Evolutionary conservation across 2,888 invertebrate genomes (phyloP).

Genomic region (Phymatocera aterrima): DNA sequence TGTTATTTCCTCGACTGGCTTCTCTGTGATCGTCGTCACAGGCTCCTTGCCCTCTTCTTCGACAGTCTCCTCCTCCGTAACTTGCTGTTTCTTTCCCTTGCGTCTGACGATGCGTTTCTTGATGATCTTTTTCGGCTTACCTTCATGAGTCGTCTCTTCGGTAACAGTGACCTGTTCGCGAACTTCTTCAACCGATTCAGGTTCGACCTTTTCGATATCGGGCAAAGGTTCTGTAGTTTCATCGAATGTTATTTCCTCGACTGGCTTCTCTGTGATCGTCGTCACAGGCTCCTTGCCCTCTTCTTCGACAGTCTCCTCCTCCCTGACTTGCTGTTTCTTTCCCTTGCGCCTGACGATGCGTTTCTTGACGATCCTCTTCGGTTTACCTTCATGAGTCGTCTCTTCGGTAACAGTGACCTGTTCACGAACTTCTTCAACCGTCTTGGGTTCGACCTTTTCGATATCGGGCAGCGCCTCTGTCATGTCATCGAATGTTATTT

Average conservation of each 20-base stretch:
- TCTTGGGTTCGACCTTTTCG: conserved; percentile 62
- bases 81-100: conserved; percentile 54
- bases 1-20: conserved; percentile 59
- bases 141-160: conserved; percentile 70
- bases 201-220: conserved; percentile 12
- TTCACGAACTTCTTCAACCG: conserved; percentile 65
- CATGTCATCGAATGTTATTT: conserved; percentile 57
- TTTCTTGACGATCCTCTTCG: conserved; percentile 64
- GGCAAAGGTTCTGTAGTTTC: conserved; percentile 53
- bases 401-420: conserved; percentile 51
- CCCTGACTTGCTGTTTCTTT: conserved; percentile 67
- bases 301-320: conserved; percentile 71
- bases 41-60: conserved; percentile 67
- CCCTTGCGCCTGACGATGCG: conserved; percentile 68
- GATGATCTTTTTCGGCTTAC: conserved; percentile 66
- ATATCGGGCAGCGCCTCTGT: conserved; percentile 58
- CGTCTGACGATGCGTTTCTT: conserved; percentile 60
- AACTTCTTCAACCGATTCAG: conserved; percentile 58
- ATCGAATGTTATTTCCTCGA: conserved; percentile 62
- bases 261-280: conserved; percentile 61
- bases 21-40: conserved; percentile 69
- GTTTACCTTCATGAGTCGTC: conserved; percentile 56
- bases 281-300: conserved; percentile 65
- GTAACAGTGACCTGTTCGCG: conserved; percentile 69
- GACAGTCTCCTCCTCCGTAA: conserved; percentile 53